Evolutionary conservation across 2,113 vertebrate species (phyloP).

Genomic region (Todiramphus chloris): DNA sequence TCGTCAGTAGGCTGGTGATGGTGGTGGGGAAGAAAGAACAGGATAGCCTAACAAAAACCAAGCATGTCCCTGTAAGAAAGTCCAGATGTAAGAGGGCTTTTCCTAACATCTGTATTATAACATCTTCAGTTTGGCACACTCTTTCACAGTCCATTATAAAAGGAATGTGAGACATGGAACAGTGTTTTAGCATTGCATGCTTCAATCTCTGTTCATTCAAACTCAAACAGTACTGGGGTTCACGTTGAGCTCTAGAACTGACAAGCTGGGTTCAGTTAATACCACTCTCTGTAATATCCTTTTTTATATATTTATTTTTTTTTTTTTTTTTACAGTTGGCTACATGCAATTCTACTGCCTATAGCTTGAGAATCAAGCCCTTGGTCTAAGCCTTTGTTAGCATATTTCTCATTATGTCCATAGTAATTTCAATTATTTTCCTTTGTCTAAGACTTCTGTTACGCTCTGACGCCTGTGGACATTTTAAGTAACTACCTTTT

Average conservation of each 20-base stretch:
- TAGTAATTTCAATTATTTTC: slow-evolving; percentile 28
- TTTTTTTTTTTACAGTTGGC: background rate
- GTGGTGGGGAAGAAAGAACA: too few relatives aligned
- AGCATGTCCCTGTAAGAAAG: too few relatives aligned
- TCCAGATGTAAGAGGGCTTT: background rate
- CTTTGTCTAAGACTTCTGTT: slow-evolving; percentile 27
- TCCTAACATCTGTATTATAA: background rate
- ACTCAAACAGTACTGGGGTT: background rate
- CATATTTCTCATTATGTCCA: background rate
- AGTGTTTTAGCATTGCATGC: background rate
- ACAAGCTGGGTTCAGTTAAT: background rate
- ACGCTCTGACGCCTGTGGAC: background rate
- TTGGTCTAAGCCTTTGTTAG: background rate
- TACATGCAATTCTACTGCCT: background rate
- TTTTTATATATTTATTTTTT: background rate
- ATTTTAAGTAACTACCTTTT: slow-evolving; percentile 48
- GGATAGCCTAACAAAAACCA: too few relatives aligned
- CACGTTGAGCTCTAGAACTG: background rate
- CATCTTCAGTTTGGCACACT: background rate
- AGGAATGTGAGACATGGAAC: background rate
- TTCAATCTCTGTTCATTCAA: background rate
- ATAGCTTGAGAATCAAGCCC: background rate
- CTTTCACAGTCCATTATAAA: background rate
- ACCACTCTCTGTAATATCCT: background rate
- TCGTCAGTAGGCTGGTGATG: too few relatives aligned